These are phyloP conservation scores for Samia ricini DNA, from an alignment of 1,140 invertebrate species.

Conservation along the genomic window DNA sequence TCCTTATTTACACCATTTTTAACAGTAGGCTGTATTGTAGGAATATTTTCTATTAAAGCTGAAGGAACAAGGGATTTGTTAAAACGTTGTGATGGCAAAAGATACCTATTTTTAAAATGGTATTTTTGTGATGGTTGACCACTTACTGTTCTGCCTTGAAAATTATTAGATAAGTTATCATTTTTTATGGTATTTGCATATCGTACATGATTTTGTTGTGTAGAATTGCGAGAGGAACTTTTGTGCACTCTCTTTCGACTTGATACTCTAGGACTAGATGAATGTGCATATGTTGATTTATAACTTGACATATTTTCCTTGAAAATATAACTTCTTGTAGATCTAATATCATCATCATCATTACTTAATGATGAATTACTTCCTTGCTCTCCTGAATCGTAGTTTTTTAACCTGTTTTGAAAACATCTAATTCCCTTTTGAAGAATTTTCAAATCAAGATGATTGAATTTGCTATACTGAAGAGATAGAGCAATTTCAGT, in stretches of 20 bases:
- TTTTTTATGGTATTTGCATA: slow-evolving; percentile 26
- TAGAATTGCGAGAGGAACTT: slow-evolving; percentile 40
- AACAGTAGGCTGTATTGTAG: not conserved
- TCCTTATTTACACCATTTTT: not conserved
- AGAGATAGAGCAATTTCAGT: slow-evolving; percentile 52
- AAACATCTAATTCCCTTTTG: slow-evolving; percentile 48
- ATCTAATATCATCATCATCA: slow-evolving; percentile 45
- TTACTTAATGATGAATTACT: slow-evolving; percentile 57
- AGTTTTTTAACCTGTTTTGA: slow-evolving; percentile 36
- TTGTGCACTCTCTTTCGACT: slow-evolving; percentile 38
- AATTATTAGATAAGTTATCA: slow-evolving; percentile 6
- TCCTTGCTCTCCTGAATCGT: slow-evolving; percentile 49
- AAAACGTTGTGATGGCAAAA: slow-evolving; percentile 59
- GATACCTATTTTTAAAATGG: slow-evolving; percentile 45
- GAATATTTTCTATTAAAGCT: slow-evolving; percentile 19
- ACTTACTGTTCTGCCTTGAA: slow-evolving; percentile 6
- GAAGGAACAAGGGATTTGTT: slow-evolving; percentile 36
- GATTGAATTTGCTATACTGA: slow-evolving; percentile 52
- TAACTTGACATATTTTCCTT: slow-evolving; percentile 38
- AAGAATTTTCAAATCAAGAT: slow-evolving; percentile 48
- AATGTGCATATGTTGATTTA: slow-evolving; percentile 30
- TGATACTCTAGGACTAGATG: slow-evolving; percentile 26
- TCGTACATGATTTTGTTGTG: slow-evolving; percentile 32
- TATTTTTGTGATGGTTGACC: slow-evolving; percentile 33
- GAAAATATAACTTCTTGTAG: slow-evolving; percentile 35